These are phyloP conservation scores for Ormia ochracea DNA, from an alignment of 2,888 invertebrate genomes.

Conservation along the genomic window DNA sequence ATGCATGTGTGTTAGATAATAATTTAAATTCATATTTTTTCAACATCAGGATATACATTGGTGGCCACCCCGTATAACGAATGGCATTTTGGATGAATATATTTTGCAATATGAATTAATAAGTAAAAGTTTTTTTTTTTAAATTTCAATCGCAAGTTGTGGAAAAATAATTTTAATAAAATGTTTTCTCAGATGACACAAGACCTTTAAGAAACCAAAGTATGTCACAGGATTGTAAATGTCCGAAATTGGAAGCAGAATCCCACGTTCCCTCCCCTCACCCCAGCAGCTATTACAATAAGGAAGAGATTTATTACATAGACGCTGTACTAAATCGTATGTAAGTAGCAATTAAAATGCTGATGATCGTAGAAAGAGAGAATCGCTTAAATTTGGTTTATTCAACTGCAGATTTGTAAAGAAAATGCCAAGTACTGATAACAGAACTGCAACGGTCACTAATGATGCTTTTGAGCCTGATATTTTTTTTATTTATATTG, in stretches of 20 bases:
- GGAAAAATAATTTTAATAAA: background rate
- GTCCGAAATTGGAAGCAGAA: slow-evolving; percentile 56
- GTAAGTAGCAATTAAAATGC: slow-evolving; percentile 65
- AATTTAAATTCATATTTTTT: background rate
- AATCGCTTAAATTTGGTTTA: background rate
- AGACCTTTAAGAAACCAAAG: background rate
- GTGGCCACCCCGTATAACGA: slow-evolving; percentile 73
- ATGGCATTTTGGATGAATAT: slow-evolving; percentile 71
- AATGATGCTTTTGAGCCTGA: background rate
- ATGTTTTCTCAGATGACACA: background rate
- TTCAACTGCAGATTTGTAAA: background rate
- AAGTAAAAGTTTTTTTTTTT: slow-evolving; percentile 38
- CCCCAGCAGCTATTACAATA: slow-evolving; percentile 70
- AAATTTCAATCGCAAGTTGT: background rate
- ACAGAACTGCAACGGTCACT: too few relatives aligned
- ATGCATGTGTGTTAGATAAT: background rate
- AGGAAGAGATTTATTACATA: slow-evolving; percentile 67
- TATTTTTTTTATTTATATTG: too few relatives aligned
- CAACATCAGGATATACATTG: slow-evolving; percentile 69
- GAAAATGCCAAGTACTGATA: background rate
- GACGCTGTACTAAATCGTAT: slow-evolving; percentile 69
- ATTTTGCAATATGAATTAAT: slow-evolving; percentile 64
- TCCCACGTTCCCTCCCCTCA: slow-evolving; percentile 69
- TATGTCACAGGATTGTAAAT: slow-evolving; percentile 59
- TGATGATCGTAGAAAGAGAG: too few relatives aligned